Percentiles rank a stretch among this genome's conserved stretches.
Conservation (phyloP, 2,113 vertebrate genomes). For the Genyomyrus donnyi region DNA sequence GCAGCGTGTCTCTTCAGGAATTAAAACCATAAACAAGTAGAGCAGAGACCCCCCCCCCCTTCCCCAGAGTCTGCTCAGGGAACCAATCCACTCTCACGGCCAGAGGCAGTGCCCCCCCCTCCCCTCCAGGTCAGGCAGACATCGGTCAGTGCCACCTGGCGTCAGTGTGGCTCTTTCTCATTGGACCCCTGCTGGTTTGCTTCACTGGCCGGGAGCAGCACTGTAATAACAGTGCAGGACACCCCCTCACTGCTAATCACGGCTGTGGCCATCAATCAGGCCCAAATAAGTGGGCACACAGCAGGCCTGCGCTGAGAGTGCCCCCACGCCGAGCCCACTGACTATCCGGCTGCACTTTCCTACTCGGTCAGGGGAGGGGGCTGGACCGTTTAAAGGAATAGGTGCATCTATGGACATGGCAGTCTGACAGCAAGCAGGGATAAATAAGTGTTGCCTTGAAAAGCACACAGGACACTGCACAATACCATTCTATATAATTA, state of each 20-base stretch:
- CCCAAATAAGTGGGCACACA: neutral
- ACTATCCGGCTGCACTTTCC: neutral
- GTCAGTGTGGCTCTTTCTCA: slow-evolving; percentile 49
- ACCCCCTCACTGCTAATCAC: slow-evolving; percentile 72
- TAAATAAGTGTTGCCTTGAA: neutral
- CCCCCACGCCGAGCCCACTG: slow-evolving; percentile 37
- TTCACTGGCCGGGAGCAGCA: slow-evolving; percentile 46
- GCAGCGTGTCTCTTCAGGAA: neutral
- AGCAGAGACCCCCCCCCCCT: neutral
- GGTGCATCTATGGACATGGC: no score
- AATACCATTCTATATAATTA: neutral
- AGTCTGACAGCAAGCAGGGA: neutral
- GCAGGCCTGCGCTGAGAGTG: neutral
- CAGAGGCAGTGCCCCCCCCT: neutral
- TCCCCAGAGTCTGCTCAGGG: neutral
- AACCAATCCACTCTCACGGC: neutral
- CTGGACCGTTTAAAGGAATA: neutral
- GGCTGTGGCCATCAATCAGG: slow-evolving; percentile 60
- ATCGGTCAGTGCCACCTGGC: slow-evolving; percentile 50
- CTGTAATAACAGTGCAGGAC: slow-evolving; percentile 66
- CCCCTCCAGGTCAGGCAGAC: slow-evolving; percentile 20
- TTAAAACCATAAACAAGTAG: neutral
- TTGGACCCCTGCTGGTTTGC: slow-evolving; percentile 45
- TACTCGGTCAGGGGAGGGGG: neutral
- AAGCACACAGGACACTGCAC: neutral